These are phyloP conservation scores for Mobula birostris DNA, from an alignment of 2,113 vertebrate species.

Conservation along the genomic window DNA sequence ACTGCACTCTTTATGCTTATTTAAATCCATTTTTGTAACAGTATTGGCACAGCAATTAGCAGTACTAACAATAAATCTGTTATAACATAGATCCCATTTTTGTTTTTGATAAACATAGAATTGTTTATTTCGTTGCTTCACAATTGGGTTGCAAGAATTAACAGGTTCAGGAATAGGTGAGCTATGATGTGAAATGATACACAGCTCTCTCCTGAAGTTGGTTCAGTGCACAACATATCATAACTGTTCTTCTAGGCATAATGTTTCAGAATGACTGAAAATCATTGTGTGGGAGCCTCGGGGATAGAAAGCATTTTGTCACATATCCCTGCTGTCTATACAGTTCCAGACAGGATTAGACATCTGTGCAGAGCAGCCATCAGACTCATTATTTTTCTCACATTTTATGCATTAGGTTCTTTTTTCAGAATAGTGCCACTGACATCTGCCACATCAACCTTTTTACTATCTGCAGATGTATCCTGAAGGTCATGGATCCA, in stretches of 20 bases:
- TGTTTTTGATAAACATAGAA: not conserved
- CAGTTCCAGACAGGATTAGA: not conserved
- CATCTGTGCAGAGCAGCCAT: not conserved
- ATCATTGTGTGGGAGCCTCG: not conserved
- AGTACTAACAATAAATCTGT: not conserved
- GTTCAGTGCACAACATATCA: not conserved
- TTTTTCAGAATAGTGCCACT: not conserved
- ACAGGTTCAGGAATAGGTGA: not conserved
- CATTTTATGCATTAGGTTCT: conserved; percentile 25
- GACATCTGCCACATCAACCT: not conserved
- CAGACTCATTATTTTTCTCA: conserved; percentile 8
- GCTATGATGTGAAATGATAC: not conserved
- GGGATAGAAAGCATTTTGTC: not conserved
- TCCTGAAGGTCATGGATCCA: not conserved
- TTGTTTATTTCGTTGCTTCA: not conserved
- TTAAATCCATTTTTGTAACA: not conserved
- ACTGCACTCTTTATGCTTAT: not conserved
- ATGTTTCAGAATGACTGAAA: not conserved
- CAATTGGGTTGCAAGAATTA: not conserved
- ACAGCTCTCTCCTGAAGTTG: not conserved
- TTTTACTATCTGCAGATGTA: not conserved
- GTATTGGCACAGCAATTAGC: not conserved
- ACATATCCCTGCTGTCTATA: not conserved
- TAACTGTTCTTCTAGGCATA: not conserved
- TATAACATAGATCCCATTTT: not conserved